Percentiles rank a stretch among this genome's conserved stretches.
Conservation (phyloP, 2,113 vertebrate species). For the Silurus glanis region DNA sequence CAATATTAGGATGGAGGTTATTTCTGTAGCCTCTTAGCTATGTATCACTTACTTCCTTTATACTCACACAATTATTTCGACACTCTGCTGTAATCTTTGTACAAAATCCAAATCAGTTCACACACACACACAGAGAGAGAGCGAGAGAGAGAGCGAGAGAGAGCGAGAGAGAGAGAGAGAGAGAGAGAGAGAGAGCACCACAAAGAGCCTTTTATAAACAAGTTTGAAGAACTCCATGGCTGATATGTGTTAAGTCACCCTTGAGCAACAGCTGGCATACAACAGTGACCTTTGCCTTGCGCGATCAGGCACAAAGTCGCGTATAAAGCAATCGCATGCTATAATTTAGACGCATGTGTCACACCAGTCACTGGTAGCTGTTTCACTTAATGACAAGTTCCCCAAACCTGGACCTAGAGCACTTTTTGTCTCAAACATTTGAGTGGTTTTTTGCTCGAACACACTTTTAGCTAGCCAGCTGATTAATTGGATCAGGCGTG, state of each 20-base stretch:
- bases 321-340: background rate
- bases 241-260: background rate
- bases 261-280: background rate
- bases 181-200: background rate
- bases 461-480: background rate
- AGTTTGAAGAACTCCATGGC: background rate
- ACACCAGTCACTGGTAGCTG: background rate
- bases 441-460: background rate
- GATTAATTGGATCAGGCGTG: background rate
- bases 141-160: background rate
- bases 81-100: no score
- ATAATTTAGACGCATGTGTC: no score
- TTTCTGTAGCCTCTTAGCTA: conserved; percentile 24
- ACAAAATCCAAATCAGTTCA: background rate
- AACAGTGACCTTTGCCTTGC: background rate
- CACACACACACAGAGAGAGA: no score
- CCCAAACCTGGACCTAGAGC: background rate
- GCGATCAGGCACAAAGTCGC: background rate
- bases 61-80: no score
- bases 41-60: background rate
- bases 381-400: background rate
- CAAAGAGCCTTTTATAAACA: background rate
- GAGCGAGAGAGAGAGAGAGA: background rate
- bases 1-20: conserved; percentile 10
- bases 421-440: background rate